A percentile compares a stretch with the other conserved stretches of the same genome.
Evolutionary conservation across 1,140 invertebrate species (phyloP).

Genomic region (Xylocopa sonorina): DNA sequence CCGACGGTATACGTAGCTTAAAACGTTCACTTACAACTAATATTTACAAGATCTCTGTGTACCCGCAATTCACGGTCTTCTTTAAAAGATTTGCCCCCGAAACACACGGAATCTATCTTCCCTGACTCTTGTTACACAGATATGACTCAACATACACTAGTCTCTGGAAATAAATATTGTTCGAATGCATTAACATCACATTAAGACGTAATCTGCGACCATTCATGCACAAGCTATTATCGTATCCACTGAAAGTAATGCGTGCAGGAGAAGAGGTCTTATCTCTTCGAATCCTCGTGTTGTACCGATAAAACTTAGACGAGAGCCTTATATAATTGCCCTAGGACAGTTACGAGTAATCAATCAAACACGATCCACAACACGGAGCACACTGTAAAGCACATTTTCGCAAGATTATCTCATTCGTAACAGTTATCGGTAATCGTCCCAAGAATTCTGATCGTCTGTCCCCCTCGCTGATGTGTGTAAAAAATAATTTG

Average conservation of each 20-base stretch:
- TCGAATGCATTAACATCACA: not conserved
- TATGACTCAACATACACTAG: slow-evolving; percentile 1
- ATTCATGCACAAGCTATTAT: not conserved
- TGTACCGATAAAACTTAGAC: slow-evolving; percentile 9
- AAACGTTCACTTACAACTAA: slow-evolving; percentile 51
- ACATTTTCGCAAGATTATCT: not conserved
- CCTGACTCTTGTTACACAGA: not conserved
- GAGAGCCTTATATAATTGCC: not conserved
- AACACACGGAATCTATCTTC: not conserved
- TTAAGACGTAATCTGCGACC: not conserved
- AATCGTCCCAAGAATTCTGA: not conserved
- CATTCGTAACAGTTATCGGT: not conserved
- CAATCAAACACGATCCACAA: not conserved
- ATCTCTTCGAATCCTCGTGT: not conserved
- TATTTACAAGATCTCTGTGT: slow-evolving; percentile 49
- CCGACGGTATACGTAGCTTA: not conserved
- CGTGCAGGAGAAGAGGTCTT: not conserved
- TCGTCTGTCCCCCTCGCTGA: accelerated
- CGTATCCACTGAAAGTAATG: not conserved
- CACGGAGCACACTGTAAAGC: not conserved
- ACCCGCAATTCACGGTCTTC: not conserved
- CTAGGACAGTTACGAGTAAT: slow-evolving; percentile 25
- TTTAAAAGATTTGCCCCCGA: not conserved
- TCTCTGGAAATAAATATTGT: slow-evolving; percentile 3
- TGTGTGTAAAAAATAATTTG: no score